Evolutionary conservation across 2,888 invertebrate species (phyloP), one percentile per base, ranked within the genome.

Genomic region (Stenurella melanura): DNA sequence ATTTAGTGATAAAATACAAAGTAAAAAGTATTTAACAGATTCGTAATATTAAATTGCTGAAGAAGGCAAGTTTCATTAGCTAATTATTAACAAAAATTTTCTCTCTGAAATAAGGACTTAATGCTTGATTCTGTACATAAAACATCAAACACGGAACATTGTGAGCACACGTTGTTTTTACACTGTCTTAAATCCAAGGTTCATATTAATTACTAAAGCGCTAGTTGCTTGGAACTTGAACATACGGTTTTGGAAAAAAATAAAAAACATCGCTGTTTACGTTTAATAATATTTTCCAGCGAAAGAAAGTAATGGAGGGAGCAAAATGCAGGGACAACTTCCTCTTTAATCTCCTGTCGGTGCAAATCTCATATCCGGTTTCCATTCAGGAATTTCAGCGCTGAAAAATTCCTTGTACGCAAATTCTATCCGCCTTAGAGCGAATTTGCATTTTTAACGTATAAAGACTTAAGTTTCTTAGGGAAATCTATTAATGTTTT

Each of bases 361-460:
- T 67, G 69, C 76, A 76, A 76, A 78, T 78, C 78, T 78, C 78
- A 78, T 78, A 78, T 76, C 78, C 78, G 76, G 76, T 76, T 74
- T 60, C 74, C 64, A 78, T 76, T 78, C 71, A 72, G 74, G 71
- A 70, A 56, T 74, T 70, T 76, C 42, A 54, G 71, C 66, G 64
- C 58, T 73, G 75, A 75, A 78, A 78, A 78, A 78, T 74, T 77
- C 71, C n/a, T 26, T 61, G 21, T 67, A 58, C 61, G 38, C 70
- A 66, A 69, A 74, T 74, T 76, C 60, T 60, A 58, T 76, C 69
- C 50, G 18, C 38, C 26, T 71, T 66, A 19, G 19, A 70, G 66
- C 26, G 66, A 71, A 68, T 73, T 71, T 70, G 67, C 54, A 67
- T 19, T 66, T 38, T 66, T 42, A 38, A 42, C 10, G 67, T 5